Conservation (phyloP, 2,888 invertebrate species). For the Zeuzera pyrina region DNA sequence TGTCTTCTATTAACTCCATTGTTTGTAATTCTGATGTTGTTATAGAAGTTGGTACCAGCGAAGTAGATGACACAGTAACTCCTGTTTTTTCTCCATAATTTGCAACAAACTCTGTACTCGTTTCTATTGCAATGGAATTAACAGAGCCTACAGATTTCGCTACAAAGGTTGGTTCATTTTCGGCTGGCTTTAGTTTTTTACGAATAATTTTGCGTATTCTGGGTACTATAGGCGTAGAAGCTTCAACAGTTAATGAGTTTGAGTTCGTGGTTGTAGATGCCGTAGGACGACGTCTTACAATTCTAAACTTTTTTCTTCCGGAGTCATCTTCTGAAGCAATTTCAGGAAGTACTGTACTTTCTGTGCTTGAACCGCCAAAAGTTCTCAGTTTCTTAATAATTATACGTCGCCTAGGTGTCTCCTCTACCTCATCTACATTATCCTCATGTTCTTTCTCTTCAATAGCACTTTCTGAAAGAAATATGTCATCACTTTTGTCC, state of each 20-base stretch:
- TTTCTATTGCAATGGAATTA: slow-evolving; percentile 26
- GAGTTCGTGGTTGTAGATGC: slow-evolving; percentile 27
- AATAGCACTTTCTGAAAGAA: slow-evolving; percentile 63
- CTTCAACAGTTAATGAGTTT: slow-evolving; percentile 20
- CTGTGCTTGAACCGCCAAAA: slow-evolving; percentile 23
- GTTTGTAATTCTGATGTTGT: slow-evolving; percentile 20
- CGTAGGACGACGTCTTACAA: slow-evolving; percentile 49
- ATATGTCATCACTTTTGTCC: slow-evolving; percentile 50
- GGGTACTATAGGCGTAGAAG: slow-evolving; percentile 23
- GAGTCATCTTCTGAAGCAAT: slow-evolving; percentile 35
- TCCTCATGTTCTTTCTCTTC: slow-evolving; percentile 61
- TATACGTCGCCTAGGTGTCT: slow-evolving; percentile 31
- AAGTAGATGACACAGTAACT: slow-evolving; percentile 20
- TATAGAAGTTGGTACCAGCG: slow-evolving; percentile 17
- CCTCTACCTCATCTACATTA: slow-evolving; percentile 19
- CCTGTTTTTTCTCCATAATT: slow-evolving; percentile 58
- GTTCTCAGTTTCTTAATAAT: slow-evolving; percentile 39
- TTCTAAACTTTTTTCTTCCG: slow-evolving; percentile 46
- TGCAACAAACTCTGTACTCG: slow-evolving; percentile 28
- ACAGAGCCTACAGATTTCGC: slow-evolving; percentile 34
- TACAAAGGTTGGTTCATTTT: slow-evolving; percentile 34
- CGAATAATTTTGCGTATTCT: slow-evolving; percentile 55
- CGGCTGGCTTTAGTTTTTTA: slow-evolving; percentile 42
- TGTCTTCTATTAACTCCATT: slow-evolving; percentile 24
- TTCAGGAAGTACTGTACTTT: slow-evolving; percentile 32